Evolutionary conservation across 2,888 invertebrate species (phyloP), one percentile per base, ranked within the genome.

Genomic region (Lithophane socia): DNA sequence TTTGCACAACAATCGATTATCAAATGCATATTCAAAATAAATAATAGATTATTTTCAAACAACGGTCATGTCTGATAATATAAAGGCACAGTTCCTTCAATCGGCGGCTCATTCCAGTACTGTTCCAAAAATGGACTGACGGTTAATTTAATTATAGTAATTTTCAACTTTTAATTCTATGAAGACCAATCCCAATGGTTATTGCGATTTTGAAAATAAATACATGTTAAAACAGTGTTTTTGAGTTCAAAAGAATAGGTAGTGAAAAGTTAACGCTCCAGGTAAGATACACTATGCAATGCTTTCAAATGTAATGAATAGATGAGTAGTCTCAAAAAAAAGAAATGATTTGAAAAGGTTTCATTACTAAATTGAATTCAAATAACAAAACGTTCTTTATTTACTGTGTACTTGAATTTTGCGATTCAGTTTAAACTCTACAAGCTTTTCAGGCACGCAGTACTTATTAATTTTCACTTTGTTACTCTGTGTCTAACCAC

Each of bases 1-100:
- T 12, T 54, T 47, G n/a, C 10, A n/a, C 54, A 60, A 86, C 85
- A 86, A 86, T 86, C 77, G 75, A 73, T 70, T 64, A 63, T 66
- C 47, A 76, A 79, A 68, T 54, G 29, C 10, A 24, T n/a, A 73
- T 72, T 21, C 21, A 77, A 77, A 68, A 71, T 60, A 84, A 77
- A 75, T 76, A 80, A 49, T 56, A 78, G 18, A 37, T 24, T 63
- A 69, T 80, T 77, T 69, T 80, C 49, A 85, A 85, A 84, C 74
- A 70, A 69, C 29, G 52, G 79, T 67, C 37, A 47, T 72, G 61
- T 37, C 49, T 60, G 10, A n/a, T 68, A 12, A 77, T 85, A 85
- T 78, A 85, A 81, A 81, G 54, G 76, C 47, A 3, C 21, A 44
- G 21, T 0, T 24, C 8, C 16, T 29, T 49, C 16, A 21, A 1